Evolutionary conservation across 1,140 invertebrate species (phyloP).

Genomic region (Pogonomyrmex californicus): DNA sequence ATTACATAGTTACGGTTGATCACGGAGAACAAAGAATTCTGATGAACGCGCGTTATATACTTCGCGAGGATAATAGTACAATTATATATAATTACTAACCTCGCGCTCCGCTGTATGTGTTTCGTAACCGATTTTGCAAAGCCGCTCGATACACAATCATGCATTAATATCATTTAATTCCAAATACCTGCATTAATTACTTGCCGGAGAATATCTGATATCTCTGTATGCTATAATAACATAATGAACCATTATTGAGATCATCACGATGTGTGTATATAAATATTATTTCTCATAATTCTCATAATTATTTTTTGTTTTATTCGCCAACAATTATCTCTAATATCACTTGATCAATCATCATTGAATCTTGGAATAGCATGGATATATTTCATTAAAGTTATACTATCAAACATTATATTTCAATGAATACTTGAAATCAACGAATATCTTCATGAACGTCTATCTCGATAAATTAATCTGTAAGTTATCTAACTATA

Average conservation of each 20-base stretch:
- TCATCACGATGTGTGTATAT: neutral
- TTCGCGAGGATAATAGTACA: conserved; percentile 17
- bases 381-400: neutral
- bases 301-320: neutral
- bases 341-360: neutral
- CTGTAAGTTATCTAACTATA: neutral
- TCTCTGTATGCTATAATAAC: conserved; percentile 3
- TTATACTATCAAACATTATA: neutral
- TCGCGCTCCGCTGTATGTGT: conserved; percentile 5
- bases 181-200: conserved; percentile 12
- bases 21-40: conserved; percentile 41
- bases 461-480: neutral
- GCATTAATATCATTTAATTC: conserved; percentile 42
- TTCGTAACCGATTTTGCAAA: conserved; percentile 48
- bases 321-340: neutral
- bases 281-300: neutral
- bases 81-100: conserved; percentile 53
- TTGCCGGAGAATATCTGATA: neutral
- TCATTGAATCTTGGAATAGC: neutral
- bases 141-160: neutral
- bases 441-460: neutral
- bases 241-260: conserved; percentile 15
- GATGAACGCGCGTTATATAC: conserved; percentile 32
- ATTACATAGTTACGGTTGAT: conserved; percentile 56
- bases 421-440: neutral